Percentiles rank a stretch among this genome's conserved stretches.
Evolutionary conservation across 2,888 invertebrate species (phyloP).

Genomic region (Dryocosmus kuriphilus): DNA sequence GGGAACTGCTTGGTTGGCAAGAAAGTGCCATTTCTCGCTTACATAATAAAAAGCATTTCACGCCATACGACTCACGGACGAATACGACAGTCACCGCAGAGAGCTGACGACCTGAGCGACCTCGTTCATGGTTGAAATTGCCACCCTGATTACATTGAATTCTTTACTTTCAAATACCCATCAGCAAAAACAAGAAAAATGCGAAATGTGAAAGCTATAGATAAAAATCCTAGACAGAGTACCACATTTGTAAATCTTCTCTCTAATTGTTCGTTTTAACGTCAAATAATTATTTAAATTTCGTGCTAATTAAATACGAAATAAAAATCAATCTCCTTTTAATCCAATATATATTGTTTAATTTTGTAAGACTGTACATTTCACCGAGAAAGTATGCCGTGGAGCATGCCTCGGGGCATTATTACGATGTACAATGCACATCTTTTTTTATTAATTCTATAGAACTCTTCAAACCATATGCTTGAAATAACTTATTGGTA

Average conservation of each 20-base stretch:
- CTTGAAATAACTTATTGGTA: no score
- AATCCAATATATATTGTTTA: no score
- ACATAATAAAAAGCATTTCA: conserved; percentile 9
- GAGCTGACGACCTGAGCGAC: neutral
- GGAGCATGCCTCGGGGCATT: no score
- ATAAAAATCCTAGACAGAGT: neutral
- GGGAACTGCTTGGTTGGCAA: neutral
- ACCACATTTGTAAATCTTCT: neutral
- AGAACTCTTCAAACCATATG: no score
- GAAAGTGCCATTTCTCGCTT: conserved; percentile 6
- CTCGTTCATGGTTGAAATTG: conserved; percentile 6
- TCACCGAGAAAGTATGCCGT: no score
- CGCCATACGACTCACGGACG: neutral
- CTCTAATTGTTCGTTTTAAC: neutral
- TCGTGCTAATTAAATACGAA: no score
- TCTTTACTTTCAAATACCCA: neutral
- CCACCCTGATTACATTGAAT: conserved; percentile 4
- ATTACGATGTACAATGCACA: no score
- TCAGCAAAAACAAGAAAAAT: neutral
- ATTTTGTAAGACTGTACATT: no score
- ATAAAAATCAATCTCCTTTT: no score
- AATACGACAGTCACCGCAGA: neutral
- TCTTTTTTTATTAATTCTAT: no score
- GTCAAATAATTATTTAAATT: no score
- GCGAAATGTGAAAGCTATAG: neutral